These are phyloP conservation scores for Stigmatopora nigra DNA, from an alignment of 2,113 vertebrate species.

Conservation along the genomic window DNA sequence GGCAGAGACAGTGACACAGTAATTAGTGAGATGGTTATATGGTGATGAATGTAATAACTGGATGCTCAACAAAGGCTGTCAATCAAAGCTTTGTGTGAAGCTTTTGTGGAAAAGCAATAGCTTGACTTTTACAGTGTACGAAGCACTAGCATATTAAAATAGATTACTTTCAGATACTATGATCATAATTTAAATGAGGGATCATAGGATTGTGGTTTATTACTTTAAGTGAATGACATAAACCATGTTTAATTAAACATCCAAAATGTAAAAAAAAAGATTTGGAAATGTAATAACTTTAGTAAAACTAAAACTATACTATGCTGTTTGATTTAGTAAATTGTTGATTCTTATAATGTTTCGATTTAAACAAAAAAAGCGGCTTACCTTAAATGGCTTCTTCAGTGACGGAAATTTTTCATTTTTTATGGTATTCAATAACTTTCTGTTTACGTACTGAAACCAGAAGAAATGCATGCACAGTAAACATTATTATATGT, in stretches of 20 bases:
- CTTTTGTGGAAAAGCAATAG: slow-evolving; percentile 6
- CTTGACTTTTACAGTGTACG: slow-evolving; percentile 4
- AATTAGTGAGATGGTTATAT: slow-evolving; percentile 50
- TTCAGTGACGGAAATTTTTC: neutral
- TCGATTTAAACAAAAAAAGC: neutral
- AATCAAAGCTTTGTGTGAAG: slow-evolving; percentile 30
- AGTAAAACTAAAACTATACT: slow-evolving; percentile 9
- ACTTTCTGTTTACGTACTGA: neutral
- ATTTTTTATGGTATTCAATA: neutral
- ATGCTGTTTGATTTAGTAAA: slow-evolving; percentile 1
- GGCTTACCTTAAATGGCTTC: no score
- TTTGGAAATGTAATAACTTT: neutral
- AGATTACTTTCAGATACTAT: neutral
- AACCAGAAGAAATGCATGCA: neutral
- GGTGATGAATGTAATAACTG: slow-evolving; percentile 52
- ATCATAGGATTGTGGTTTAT: slow-evolving; percentile 9
- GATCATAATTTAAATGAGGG: slow-evolving; percentile 10
- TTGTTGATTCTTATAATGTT: slow-evolving; percentile 8
- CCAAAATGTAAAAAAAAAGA: slow-evolving; percentile 2
- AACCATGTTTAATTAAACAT: neutral
- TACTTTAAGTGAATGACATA: neutral
- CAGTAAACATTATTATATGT: neutral
- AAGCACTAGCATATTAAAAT: neutral
- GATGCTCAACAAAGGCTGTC: slow-evolving; percentile 42
- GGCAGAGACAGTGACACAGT: slow-evolving; percentile 47